phyloP scores from a whole-genome alignment of 1,140 invertebrate genomes.

The Saccostrea cuccullata region DNA sequence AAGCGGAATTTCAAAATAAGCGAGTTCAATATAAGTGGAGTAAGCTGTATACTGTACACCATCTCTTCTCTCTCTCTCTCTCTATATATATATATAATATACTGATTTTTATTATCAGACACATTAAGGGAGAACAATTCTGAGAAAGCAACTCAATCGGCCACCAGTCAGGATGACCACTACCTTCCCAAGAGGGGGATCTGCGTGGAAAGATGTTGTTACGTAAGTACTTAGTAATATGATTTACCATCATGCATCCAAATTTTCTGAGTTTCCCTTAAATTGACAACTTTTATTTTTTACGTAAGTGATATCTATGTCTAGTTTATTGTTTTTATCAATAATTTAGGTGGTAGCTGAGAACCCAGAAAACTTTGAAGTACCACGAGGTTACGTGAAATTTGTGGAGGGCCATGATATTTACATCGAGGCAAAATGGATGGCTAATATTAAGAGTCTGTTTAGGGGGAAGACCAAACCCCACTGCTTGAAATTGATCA shows the following conservation, averaged over 20 bases:
- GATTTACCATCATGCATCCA: neutral
- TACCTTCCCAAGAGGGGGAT: conserved; percentile 20
- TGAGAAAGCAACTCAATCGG: neutral
- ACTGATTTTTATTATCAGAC: neutral
- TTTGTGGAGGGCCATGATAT: conserved; percentile 42
- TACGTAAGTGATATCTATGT: neutral
- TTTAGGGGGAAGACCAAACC: conserved; percentile 44
- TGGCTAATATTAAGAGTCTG: neutral
- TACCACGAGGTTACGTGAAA: conserved; percentile 25
- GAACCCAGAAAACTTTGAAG: neutral
- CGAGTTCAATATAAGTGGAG: no score
- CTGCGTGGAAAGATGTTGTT: neutral
- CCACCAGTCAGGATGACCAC: neutral
- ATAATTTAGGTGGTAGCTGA: conserved; percentile 5
- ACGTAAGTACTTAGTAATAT: neutral
- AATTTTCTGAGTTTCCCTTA: neutral
- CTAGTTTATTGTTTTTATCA: neutral
- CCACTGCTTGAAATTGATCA: conserved; percentile 19
- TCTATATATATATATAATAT: no score
- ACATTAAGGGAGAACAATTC: neutral
- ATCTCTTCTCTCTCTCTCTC: neutral
- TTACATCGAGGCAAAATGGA: conserved; percentile 7
- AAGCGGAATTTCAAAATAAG: no score
- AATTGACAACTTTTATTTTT: neutral
- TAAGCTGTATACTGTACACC: no score